Conservation (phyloP, 37 sponge, comb jelly and placozoan genomes). For the Dysidea cf. avara region DNA sequence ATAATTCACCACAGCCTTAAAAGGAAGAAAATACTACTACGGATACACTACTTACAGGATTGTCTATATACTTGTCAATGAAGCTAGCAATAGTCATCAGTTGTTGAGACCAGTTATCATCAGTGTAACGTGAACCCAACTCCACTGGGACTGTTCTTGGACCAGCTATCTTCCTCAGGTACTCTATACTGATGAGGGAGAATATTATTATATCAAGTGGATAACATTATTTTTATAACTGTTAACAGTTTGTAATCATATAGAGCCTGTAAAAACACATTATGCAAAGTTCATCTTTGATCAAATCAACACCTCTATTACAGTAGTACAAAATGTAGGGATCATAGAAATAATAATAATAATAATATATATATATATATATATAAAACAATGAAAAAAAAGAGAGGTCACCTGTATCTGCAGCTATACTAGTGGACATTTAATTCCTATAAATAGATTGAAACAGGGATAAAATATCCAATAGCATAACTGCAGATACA, state of each 20-base stretch:
- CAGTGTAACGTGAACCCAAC: slow-evolving; percentile 92
- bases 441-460: too few species aligned
- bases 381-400: too few species aligned
- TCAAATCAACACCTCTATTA: neutral
- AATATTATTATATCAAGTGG: neutral
- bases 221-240: neutral
- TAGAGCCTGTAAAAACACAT: neutral
- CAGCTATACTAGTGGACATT: too few species aligned
- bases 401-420: too few species aligned
- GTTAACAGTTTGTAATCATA: neutral
- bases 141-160: slow-evolving; percentile 94
- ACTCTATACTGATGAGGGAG: slow-evolving; percentile 33
- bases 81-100: slow-evolving; percentile 86
- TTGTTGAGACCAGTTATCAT: slow-evolving; percentile 91
- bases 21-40: neutral
- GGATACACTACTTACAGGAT: slow-evolving; percentile 9
- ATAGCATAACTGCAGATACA: too few species aligned
- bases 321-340: too few species aligned
- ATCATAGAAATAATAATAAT: too few species aligned
- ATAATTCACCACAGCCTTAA: neutral
- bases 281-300: too few species aligned
- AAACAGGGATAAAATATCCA: too few species aligned
- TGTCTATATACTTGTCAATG: slow-evolving; percentile 59
- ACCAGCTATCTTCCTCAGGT: slow-evolving; percentile 65
- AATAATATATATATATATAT: too few species aligned